These are phyloP conservation scores for Cheirogaleus medius DNA, from an alignment of 2,113 vertebrate species.

Conservation along the genomic window DNA sequence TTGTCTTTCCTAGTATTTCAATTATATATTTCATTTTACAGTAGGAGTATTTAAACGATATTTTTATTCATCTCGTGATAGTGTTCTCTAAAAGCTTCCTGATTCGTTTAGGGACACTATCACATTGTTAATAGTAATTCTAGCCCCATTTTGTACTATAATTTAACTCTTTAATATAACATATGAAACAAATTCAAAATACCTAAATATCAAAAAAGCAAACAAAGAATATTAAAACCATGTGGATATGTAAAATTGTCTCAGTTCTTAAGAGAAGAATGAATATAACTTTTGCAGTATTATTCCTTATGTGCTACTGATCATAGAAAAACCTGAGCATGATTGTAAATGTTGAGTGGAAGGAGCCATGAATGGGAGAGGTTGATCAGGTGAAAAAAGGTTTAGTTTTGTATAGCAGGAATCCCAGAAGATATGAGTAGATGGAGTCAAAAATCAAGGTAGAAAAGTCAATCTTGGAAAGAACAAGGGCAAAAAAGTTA, in stretches of 20 bases:
- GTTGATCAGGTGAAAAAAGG: not conserved
- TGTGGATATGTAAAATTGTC: not conserved
- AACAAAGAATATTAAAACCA: not conserved
- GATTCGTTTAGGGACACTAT: not conserved
- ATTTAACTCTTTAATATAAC: not conserved
- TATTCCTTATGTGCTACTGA: not conserved
- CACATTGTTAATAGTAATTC: constrained; percentile 30
- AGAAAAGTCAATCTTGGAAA: not conserved
- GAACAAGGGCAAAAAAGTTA: not conserved
- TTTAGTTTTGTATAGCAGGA: not conserved
- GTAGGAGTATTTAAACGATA: not conserved
- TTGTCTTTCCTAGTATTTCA: constrained; percentile 49
- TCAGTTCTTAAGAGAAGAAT: not conserved
- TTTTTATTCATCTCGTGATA: constrained; percentile 18
- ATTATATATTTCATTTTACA: constrained; percentile 5
- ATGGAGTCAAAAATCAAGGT: not conserved
- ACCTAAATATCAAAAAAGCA: not conserved
- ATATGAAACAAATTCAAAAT: not conserved
- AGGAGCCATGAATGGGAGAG: not conserved
- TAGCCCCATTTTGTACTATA: not conserved
- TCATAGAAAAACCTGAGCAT: not conserved
- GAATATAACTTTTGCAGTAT: not conserved
- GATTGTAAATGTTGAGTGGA: not conserved
- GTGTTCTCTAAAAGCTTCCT: not conserved
- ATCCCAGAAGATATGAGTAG: not conserved